Conservation (phyloP, 23 tunicate genomes). For the Halocynthia roretzi region DNA sequence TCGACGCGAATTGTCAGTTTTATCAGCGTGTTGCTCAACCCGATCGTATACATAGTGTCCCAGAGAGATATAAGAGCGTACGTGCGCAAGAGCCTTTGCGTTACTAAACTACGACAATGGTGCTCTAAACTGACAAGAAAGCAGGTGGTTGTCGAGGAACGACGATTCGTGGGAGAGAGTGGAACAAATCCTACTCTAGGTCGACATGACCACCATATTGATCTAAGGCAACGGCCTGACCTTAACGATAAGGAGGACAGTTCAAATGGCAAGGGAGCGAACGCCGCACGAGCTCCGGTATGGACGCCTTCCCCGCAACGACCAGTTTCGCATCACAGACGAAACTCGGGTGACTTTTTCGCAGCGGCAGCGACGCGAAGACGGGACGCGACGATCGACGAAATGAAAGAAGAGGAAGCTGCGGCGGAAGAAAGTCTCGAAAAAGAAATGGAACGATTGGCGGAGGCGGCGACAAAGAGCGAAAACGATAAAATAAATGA, state of each 20-base stretch:
- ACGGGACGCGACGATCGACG: constrained; percentile 76
- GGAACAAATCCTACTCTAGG: constrained; percentile 26
- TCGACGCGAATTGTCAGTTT: constrained; percentile 64
- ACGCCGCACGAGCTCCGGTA: constrained; percentile 20
- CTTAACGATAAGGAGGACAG: constrained; percentile 26
- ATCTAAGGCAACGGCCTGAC: constrained; percentile 34
- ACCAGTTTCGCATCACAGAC: not conserved
- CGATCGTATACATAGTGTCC: constrained; percentile 81
- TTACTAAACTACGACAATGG: constrained; percentile 8
- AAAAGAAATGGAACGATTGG: constrained; percentile 24
- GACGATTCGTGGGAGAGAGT: constrained; percentile 38
- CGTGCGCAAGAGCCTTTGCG: constrained; percentile 29
- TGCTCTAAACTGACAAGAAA: constrained; percentile 5
- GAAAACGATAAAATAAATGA: constrained; percentile 24
- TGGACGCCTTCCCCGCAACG: constrained; percentile 2
- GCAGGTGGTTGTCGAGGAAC: constrained; percentile 1
- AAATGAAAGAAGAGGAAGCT: constrained; percentile 36
- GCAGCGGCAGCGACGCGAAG: constrained; percentile 25
- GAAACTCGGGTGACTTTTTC: not conserved
- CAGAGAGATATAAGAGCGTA: constrained; percentile 61
- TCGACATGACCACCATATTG: constrained; percentile 47
- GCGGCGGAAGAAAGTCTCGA: constrained; percentile 27
- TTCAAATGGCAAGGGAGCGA: not conserved
- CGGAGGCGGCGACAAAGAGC: constrained; percentile 44
- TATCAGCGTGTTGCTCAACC: constrained; percentile 87